Percentiles rank a stretch among this genome's conserved stretches.
Evolutionary conservation across 2,797 vertebrate genomes (phyloP).

Genomic region (Sarcophilus harrisii): DNA sequence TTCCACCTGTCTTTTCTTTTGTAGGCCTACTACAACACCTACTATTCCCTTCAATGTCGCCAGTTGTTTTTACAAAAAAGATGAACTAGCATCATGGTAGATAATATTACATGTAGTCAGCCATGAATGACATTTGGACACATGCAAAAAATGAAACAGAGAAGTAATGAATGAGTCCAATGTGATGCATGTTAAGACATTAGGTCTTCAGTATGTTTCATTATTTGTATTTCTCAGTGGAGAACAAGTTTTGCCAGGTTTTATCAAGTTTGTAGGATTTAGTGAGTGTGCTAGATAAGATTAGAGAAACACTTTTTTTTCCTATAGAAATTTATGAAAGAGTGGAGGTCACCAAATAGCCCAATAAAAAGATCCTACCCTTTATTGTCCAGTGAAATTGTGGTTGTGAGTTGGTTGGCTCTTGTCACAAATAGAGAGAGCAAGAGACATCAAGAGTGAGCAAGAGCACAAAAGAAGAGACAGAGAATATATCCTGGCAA

Average conservation of each 20-base stretch:
- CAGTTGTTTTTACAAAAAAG: conserved; percentile 23
- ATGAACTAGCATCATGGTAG: conserved; percentile 10
- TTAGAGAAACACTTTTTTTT: neutral
- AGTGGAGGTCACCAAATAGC: neutral
- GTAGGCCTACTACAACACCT: neutral
- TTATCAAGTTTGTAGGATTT: neutral
- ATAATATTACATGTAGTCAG: conserved; percentile 31
- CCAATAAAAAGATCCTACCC: neutral
- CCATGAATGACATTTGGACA: conserved; percentile 37
- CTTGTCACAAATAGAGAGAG: no score
- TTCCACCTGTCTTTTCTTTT: neutral
- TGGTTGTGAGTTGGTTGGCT: no score
- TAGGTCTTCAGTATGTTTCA: no score
- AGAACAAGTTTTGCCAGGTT: neutral
- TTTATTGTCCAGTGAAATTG: neutral
- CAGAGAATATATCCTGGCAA: neutral
- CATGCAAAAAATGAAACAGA: conserved; percentile 28
- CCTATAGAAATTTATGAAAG: neutral
- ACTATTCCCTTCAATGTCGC: neutral
- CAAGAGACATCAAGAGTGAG: no score
- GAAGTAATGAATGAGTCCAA: conserved; percentile 3
- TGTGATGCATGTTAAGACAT: neutral
- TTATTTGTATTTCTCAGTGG: no score
- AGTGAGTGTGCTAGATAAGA: neutral
- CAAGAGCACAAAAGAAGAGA: no score